phyloP scores from a whole-genome alignment of 2,888 invertebrate genomes.

The Phoenoteleia sp. region DNA sequence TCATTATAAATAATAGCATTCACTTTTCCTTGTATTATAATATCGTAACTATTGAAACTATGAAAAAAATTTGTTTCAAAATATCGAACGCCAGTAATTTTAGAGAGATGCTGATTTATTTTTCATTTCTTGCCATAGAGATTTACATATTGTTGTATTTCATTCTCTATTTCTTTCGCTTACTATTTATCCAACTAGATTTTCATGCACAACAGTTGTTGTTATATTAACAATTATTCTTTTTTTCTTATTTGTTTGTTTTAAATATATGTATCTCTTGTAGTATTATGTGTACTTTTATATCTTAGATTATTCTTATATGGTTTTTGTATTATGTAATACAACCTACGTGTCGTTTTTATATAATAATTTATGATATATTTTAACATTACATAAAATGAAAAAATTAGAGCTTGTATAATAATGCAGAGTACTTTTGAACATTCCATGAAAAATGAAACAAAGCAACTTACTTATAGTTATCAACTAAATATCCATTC shows the following conservation, averaged over 20 bases:
- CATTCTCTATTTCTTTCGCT: constrained; percentile 71
- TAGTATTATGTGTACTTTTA: constrained; percentile 73
- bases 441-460: constrained; percentile 63
- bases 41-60: constrained; percentile 47
- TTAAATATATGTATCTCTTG: constrained; percentile 76
- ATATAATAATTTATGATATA: constrained; percentile 74
- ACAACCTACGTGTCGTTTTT: constrained; percentile 73
- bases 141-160: constrained; percentile 73
- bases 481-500: background rate
- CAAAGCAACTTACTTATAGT: constrained; percentile 47
- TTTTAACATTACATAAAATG: constrained; percentile 68
- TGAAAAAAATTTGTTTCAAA: constrained; percentile 49
- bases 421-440: constrained; percentile 56
- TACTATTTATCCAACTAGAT: constrained; percentile 74
- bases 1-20: constrained; percentile 41
- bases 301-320: constrained; percentile 72
- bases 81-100: constrained; percentile 69
- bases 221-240: constrained; percentile 71
- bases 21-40: constrained; percentile 39
- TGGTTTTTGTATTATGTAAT: constrained; percentile 69
- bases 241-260: constrained; percentile 58
- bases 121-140: constrained; percentile 72
- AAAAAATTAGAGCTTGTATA: constrained; percentile 47
- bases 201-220: constrained; percentile 74
- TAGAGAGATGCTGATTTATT: constrained; percentile 72